These are phyloP conservation scores for Gymnorhina tibicen DNA, from an alignment of 2,113 vertebrate species.

Conservation along the genomic window DNA sequence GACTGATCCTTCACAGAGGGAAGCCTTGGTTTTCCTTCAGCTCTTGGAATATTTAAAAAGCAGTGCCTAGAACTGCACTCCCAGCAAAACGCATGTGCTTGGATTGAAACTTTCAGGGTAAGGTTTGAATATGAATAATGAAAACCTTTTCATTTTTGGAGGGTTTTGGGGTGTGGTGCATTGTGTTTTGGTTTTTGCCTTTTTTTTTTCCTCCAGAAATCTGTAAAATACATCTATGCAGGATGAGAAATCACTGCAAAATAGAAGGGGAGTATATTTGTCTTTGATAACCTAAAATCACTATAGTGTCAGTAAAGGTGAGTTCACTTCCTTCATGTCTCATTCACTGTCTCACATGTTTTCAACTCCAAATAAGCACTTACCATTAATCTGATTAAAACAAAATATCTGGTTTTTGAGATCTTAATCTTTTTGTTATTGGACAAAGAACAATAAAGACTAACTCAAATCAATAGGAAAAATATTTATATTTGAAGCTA, in stretches of 20 bases:
- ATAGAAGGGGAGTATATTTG: not conserved
- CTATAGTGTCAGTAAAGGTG: not conserved
- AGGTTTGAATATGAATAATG: not conserved
- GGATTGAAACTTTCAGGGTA: not conserved
- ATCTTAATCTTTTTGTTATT: not conserved
- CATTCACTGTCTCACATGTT: not conserved
- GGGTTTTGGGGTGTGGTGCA: accelerated
- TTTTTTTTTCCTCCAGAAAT: not conserved
- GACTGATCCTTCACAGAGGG: not conserved
- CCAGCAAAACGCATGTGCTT: not conserved
- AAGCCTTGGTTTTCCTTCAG: not conserved
- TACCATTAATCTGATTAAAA: not conserved
- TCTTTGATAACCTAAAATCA: not conserved
- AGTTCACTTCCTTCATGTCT: not conserved
- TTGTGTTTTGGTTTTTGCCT: accelerated
- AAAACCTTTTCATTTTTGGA: not conserved
- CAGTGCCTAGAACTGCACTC: not conserved
- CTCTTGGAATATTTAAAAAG: not conserved
- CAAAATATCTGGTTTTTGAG: not conserved
- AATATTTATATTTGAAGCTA: not conserved
- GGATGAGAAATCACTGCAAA: not conserved
- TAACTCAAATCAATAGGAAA: not conserved
- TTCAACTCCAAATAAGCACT: accelerated
- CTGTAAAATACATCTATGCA: not conserved
- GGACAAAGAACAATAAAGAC: not conserved